Evolutionary conservation across 2,797 vertebrate genomes (phyloP), one percentile per base, ranked within the genome.

Genomic region (Enteromius treurensis): DNA sequence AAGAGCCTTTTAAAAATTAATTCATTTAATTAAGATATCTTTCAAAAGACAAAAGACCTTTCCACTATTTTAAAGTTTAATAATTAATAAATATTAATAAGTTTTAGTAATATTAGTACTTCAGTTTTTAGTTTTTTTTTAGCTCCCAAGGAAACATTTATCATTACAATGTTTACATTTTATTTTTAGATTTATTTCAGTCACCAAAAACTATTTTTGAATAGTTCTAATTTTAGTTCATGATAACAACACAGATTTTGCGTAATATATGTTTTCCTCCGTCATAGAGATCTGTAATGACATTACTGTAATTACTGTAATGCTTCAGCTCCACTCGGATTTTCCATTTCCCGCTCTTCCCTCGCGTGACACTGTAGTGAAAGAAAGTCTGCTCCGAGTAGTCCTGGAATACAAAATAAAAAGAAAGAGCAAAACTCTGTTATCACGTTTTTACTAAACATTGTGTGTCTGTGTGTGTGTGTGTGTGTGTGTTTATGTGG

Each of bases 381-480:
- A 53, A 76, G 74, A 76, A 76, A 42, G 7, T 53, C 3, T 40
- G 49, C 11, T 55, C 71, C 0, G 49, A 55, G 29, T 51, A 73
- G 70, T 53, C 19, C 19, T 74, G 3, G 71, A 14, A 13, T 34
- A 3, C 19, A 53, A 74, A 60, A 55, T 1, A 60, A 15, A 26
- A 26, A 26, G 5, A 14, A 13, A 26, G 17, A 19, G 4, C 42
- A 47, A 14, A 26, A 53, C 26, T n/a, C 17, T 0, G 37, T 76
- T 47, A 70, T 47, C 23, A 21, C 3, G 3, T 45, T 45, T 23
- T 70, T 17, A 17, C 62, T 32, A 68, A 68, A 13, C 1, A 2
- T 26, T 60, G 76, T 73, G 76, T 79, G 60, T 58, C 15, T 47
- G 4, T 77, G 55, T 42, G 67, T 77, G 65, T 70, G 64, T 79